These are phyloP conservation scores for Autographa gamma DNA, from an alignment of 2,888 invertebrate genomes.

Conservation along the genomic window DNA sequence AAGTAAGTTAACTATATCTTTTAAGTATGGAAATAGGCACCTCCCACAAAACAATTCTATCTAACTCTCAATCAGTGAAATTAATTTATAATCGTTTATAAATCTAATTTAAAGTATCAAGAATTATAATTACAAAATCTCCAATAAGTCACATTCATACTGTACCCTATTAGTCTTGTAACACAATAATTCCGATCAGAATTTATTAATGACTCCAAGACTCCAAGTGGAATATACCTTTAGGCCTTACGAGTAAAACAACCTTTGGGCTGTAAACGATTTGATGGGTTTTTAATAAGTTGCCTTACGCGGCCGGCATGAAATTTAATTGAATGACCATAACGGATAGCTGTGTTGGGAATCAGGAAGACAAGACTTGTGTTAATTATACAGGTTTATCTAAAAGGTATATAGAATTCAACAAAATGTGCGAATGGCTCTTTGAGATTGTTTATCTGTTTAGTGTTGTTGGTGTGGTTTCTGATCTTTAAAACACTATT, in stretches of 20 bases:
- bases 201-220: slow-evolving; percentile 56
- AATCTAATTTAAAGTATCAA: slow-evolving; percentile 26
- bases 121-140: slow-evolving; percentile 40
- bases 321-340: slow-evolving; percentile 69
- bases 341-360: slow-evolving; percentile 50
- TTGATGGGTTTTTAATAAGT: slow-evolving; percentile 75
- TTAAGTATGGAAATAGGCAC: neutral
- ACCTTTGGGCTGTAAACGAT: slow-evolving; percentile 68
- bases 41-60: slow-evolving; percentile 19
- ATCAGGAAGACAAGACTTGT: slow-evolving; percentile 46
- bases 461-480: too few relatives aligned
- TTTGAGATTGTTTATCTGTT: neutral
- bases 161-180: slow-evolving; percentile 44
- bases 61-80: slow-evolving; percentile 23
- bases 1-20: too few relatives aligned
- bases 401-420: too few relatives aligned
- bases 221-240: slow-evolving; percentile 61
- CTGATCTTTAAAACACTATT: too few relatives aligned
- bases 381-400: slow-evolving; percentile 26
- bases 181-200: slow-evolving; percentile 54
- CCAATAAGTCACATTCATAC: slow-evolving; percentile 43
- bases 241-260: slow-evolving; percentile 51
- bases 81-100: slow-evolving; percentile 25
- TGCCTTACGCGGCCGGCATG: slow-evolving; percentile 62
- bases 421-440: neutral